Base-by-base conservation (phyloP, 2,888 invertebrate genomes). In the Epistrophe grossulariae region DNA sequence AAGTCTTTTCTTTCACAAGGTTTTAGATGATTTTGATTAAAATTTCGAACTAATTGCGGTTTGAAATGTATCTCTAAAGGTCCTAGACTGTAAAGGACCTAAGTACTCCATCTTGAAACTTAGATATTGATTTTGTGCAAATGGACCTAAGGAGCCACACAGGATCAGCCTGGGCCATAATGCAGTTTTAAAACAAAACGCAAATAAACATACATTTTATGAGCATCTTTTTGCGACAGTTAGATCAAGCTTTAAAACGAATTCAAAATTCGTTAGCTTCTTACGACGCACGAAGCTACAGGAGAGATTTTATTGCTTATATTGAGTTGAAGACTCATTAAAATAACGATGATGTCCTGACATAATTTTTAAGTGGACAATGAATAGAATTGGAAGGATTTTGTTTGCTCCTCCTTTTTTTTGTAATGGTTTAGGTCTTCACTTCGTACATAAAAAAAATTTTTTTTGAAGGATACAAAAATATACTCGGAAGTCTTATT, bases 311-410 rank as follows among this genome's bases (percentile, higher is more conserved):
- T 4, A 28, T 55, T 28, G 52, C 24, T 52, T 24, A 52, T 43
- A 52, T 43, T 43, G 43, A 13, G 52, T 24, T 55, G 28, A 31
- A 55, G 28, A n/a, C 15, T 28, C 55, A 55, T 55, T 55, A 55
- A 28, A 55, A 31, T 55, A 55, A 73, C 48, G 73, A 74, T 79
- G 73, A 72, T 83, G 79, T 79, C 60, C 79, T 76, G 59, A 71
- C 74, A 79, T 74, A 68, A 74, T 76, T 60, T 57, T 74, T 59
- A 71, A 84, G 19, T 19, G 70, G 48, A 31, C 55, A 55, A 55
- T 55, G 55, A 28, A 55, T 31, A 55, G n/a, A 55, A 55, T 55
- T 55, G 15, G 28, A 8, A 55, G 55, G 28, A 31, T 55, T 55
- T 31, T 24, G 7, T 24, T 24, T 24, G 15, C 8, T 15, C 8